Base-by-base conservation (phyloP, 2,797 vertebrate species). In the Syndactyla subalaris region DNA sequence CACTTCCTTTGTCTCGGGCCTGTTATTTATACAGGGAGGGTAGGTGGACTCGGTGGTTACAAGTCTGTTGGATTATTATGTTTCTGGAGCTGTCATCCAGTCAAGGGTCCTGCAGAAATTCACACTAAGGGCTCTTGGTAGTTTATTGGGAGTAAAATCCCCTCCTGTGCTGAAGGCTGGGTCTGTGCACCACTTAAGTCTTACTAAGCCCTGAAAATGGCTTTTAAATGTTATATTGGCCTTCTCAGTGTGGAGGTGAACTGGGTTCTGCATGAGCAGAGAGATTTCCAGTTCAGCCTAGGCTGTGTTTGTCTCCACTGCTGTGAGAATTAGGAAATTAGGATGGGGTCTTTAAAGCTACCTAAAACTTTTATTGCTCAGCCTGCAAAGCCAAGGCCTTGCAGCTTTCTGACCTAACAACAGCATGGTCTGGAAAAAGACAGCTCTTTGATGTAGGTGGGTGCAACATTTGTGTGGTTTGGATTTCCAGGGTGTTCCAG, bases 1-100 rank as follows among this genome's bases (percentile, higher is more conserved):
- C 71, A 90, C 85, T 95, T 97, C 88, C 93, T 95, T 95, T 95
- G 89, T 94, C 91, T 85, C 72, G 88, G 85, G 68, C 74, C 63
- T 73, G 0, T 95, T 96, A 94, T 92, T 96, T 88, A 89, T 96
- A 81, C 1, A 55, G 76, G 89, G 14, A 38, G 72, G 59, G 89
- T 88, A 94, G 91, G 93, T 94, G 94, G 77, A 92, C 92, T 73
- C 14, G 0, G 63, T 81, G 83, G 63, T 94, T 96, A 82, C 74
- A 57, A 93, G 71, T 20, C 85, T 90, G 46, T 43, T 93, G 95
- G 88, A 92, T 96, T 91, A 86, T 52, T 45, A 5, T 67, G 83
- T 93, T 93, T 29, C 92, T 92, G 63, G 48, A 93, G 85, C 85
- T 88, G 73, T 92, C 95, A 76, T 76, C 86, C 88, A 84, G 76